Evolutionary conservation across 2,888 invertebrate genomes (phyloP).

Genomic region (Noctua fimbriata): DNA sequence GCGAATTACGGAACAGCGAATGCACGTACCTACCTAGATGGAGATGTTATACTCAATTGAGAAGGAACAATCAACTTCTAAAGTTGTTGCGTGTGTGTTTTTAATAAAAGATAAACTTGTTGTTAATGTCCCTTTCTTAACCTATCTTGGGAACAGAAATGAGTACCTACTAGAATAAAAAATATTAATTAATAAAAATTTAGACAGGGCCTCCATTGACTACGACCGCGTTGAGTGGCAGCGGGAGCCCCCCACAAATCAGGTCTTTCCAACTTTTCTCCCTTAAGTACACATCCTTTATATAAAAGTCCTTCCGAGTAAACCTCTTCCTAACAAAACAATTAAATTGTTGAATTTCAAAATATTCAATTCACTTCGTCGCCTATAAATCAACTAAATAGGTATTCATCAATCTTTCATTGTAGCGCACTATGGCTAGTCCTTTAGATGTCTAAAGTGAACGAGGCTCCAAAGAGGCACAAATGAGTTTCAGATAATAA

Average conservation of each 20-base stretch:
- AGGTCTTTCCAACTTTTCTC: too few relatives aligned
- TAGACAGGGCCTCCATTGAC: too few relatives aligned
- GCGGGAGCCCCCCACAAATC: too few relatives aligned
- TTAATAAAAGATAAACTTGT: not conserved
- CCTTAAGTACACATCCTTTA: too few relatives aligned
- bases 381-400: not conserved
- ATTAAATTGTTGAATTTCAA: not conserved
- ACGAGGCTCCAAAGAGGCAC: constrained; percentile 4
- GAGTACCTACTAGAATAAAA: not conserved
- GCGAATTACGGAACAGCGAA: too few relatives aligned
- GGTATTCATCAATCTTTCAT: constrained; percentile 29
- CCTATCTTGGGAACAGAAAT: not conserved
- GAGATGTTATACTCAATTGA: too few relatives aligned
- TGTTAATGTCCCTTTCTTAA: not conserved
- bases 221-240: too few relatives aligned
- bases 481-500: constrained; percentile 44
- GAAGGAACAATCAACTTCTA: not conserved
- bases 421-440: constrained; percentile 17
- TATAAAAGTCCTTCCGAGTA: too few relatives aligned
- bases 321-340: too few relatives aligned
- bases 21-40: too few relatives aligned
- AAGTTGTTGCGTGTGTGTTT: not conserved
- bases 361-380: not conserved
- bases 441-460: constrained; percentile 2
- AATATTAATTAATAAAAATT: too few relatives aligned